Evolutionary conservation across 2,113 vertebrate genomes (phyloP).

Genomic region (Sinocyclocheilus anshuiensis): DNA sequence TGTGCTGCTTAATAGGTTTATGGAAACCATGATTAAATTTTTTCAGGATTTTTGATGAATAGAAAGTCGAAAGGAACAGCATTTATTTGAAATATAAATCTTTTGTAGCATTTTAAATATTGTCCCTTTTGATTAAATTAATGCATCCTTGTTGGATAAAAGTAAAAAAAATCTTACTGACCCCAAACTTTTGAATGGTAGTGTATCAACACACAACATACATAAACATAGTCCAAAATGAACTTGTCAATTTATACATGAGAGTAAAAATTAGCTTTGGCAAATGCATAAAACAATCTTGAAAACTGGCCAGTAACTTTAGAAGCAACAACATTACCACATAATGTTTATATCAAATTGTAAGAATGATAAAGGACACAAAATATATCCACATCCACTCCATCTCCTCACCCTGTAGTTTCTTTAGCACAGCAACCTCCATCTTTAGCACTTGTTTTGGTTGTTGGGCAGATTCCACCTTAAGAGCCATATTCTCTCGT

Average conservation of each 20-base stretch:
- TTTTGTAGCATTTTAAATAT: not conserved
- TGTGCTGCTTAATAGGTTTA: not conserved
- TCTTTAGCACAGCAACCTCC: conserved; percentile 98
- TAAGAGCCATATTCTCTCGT: conserved; percentile 95
- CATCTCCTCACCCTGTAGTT: conserved; percentile 86
- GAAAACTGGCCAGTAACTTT: not conserved
- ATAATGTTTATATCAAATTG: not conserved
- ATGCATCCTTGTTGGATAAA: too few species aligned
- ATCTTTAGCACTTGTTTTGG: conserved; percentile 99
- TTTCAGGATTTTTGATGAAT: not conserved
- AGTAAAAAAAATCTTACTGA: not conserved
- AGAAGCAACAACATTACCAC: not conserved
- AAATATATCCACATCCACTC: not conserved
- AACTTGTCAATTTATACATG: not conserved
- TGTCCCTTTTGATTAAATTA: not conserved
- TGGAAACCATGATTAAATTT: not conserved
- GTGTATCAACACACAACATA: not conserved
- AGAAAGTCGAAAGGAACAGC: not conserved
- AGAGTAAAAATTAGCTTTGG: not conserved
- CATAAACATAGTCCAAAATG: not conserved
- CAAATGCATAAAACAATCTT: not conserved
- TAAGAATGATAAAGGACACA: not conserved
- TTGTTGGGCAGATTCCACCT: conserved; percentile 97
- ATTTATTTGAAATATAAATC: not conserved
- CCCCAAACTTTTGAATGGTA: not conserved